Evolutionary conservation across 2,888 invertebrate species (phyloP).

Genomic region (Spisula solida): DNA sequence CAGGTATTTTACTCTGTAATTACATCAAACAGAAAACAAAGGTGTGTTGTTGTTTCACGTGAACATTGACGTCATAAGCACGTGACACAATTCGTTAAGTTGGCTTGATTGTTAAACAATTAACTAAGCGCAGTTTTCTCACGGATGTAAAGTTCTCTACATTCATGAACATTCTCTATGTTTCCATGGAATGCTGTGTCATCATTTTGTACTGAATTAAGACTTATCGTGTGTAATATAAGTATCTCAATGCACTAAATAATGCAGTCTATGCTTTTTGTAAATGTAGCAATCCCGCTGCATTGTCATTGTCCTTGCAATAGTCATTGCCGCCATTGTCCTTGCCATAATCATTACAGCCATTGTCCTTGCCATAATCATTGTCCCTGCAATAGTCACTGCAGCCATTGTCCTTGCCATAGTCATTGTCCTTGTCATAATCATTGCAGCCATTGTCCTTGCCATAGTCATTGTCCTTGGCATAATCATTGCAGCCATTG

Average conservation of each 20-base stretch:
- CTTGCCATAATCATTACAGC: background rate
- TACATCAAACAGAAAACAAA: conserved; percentile 12
- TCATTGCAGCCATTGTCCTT: too few species aligned
- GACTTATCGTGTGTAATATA: background rate
- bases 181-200: too few species aligned
- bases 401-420: too few species aligned
- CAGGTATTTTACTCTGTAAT: background rate
- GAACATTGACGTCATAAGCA: background rate
- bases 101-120: background rate
- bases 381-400: too few species aligned
- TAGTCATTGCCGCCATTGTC: background rate
- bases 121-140: background rate
- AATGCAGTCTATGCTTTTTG: too few species aligned
- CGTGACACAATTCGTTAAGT: background rate
- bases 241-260: background rate
- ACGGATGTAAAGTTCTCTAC: background rate
- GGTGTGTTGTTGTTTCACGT: background rate
- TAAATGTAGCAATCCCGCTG: too few species aligned
- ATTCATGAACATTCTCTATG: background rate
- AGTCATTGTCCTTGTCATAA: too few species aligned
- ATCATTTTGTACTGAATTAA: background rate
- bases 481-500: too few species aligned
- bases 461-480: too few species aligned
- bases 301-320: too few species aligned
- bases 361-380: too few species aligned